phyloP scores from a whole-genome alignment of 1,140 invertebrate species.

The Drosophila murphyi region DNA sequence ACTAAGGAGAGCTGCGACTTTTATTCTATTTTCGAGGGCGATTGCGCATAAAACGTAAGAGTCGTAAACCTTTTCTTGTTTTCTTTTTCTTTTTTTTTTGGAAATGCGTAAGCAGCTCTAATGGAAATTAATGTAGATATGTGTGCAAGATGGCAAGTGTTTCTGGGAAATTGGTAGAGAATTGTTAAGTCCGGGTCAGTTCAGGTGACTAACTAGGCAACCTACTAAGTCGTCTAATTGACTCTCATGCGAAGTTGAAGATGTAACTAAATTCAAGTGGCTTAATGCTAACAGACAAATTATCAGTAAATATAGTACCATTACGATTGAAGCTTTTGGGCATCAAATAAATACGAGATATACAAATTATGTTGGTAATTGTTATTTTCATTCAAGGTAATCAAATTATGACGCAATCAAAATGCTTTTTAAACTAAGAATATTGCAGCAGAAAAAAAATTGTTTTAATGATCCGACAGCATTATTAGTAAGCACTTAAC shows the following conservation, averaged over 20 bases:
- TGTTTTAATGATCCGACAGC: too few species aligned
- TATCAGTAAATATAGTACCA: conserved; percentile 1
- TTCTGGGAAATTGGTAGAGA: conserved; percentile 3
- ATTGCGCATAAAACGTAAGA: conserved; percentile 69
- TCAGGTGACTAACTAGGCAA: conserved; percentile 49
- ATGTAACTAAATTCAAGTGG: conserved; percentile 24
- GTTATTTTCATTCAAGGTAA: background rate
- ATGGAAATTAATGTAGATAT: conserved; percentile 71
- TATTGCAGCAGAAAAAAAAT: too few species aligned
- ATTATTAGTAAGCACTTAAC: background rate
- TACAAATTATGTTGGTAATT: background rate
- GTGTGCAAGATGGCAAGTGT: background rate
- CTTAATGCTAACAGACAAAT: conserved; percentile 38
- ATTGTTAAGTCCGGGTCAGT: conserved; percentile 15
- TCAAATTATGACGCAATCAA: background rate
- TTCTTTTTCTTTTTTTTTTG: conserved; percentile 4
- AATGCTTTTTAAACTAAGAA: too few species aligned
- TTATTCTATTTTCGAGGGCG: conserved; percentile 26
- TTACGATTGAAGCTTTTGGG: background rate
- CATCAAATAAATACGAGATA: background rate
- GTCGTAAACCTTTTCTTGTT: conserved; percentile 60
- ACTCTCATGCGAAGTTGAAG: conserved; percentile 49
- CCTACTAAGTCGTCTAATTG: conserved; percentile 70
- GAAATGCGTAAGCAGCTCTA: conserved; percentile 46
- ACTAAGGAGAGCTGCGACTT: conserved; percentile 4